Evolutionary conservation across 37 sponge, comb jelly and placozoan genomes (phyloP), one percentile per base, ranked within the genome.

Genomic region (Petrosia ficiformis): DNA sequence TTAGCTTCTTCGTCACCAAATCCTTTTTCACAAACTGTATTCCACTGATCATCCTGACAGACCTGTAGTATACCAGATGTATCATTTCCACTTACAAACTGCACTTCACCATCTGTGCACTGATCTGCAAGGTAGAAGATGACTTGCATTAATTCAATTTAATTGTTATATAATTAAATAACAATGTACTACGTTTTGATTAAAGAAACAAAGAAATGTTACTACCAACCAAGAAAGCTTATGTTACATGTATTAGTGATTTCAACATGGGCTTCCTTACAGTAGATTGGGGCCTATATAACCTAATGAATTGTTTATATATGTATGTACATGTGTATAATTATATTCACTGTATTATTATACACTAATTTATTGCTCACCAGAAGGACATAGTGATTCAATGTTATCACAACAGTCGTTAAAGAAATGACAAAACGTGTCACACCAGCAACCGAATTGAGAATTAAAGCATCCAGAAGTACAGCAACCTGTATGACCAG

Each of bases 381-480:
- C n/a, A n/a, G n/a, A n/a, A 48, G 67, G 63, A 69, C 86, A 85
- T 59, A 63, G 57, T 25, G 43, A 42, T 19, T 74, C 60, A 3
- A 85, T 43, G 42, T 74, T 80, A 0, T 14, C 2, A 40, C 86
- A 85, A 52, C 86, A 85, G 70, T 85, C 86, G 30, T 57, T 61
- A 31, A 56, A 73, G 39, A 43, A 40, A 30, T 32, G 57, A 54
- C 86, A 85, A n/a, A 65, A 44, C 3, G 74, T 43, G 35, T 85
- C 80, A 64, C 86, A 85, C 33, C 58, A 74, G 79, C 86, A 85
- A 14, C 14, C 14, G 54, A 19, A 48, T 48, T 8, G 54, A 73
- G 68, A 57, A 28, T 32, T 21, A 52, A 2, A 26, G 28, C 63
- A 61, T 24, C 5, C 5, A 22, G 5, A 11, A 22, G 28, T 61